These are phyloP conservation scores for Kryphioiulus occultus DNA, from an alignment of 2,888 invertebrate species.

Conservation along the genomic window DNA sequence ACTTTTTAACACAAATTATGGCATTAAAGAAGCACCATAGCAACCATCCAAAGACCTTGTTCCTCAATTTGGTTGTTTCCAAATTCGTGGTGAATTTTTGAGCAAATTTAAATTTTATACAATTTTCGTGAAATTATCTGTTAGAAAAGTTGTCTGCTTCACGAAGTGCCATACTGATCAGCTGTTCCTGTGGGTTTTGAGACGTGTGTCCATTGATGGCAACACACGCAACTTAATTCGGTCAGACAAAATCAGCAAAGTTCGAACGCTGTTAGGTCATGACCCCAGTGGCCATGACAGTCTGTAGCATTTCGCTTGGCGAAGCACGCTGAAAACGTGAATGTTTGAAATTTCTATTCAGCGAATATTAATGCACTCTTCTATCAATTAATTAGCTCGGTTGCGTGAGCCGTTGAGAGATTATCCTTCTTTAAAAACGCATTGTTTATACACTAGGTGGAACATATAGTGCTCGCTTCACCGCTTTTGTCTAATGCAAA, in stretches of 20 bases:
- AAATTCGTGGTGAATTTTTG: too few relatives aligned
- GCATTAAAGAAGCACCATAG: too few relatives aligned
- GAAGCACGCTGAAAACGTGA: neutral
- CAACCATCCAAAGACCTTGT: too few relatives aligned
- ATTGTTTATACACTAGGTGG: neutral
- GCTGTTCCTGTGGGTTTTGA: too few relatives aligned
- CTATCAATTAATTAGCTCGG: slow-evolving; percentile 7
- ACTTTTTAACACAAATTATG: too few relatives aligned
- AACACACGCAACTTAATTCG: neutral
- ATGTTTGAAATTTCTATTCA: neutral
- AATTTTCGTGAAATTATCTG: too few relatives aligned
- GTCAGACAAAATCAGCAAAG: neutral
- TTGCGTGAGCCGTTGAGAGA: slow-evolving; percentile 17
- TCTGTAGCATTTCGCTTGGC: neutral
- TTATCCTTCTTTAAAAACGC: neutral
- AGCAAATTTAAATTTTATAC: too few relatives aligned
- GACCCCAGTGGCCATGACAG: neutral
- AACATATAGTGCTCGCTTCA: neutral
- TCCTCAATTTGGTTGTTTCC: too few relatives aligned
- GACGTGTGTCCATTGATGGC: too few relatives aligned
- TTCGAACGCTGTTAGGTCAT: neutral
- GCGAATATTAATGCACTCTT: neutral
- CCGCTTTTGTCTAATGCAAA: slow-evolving; percentile 1
- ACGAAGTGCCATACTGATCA: too few relatives aligned
- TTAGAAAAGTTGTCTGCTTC: too few relatives aligned